Evolutionary conservation across 2,797 vertebrate genomes (phyloP), one percentile per base, ranked within the genome.

Genomic region (Sebastes melanostomus): DNA sequence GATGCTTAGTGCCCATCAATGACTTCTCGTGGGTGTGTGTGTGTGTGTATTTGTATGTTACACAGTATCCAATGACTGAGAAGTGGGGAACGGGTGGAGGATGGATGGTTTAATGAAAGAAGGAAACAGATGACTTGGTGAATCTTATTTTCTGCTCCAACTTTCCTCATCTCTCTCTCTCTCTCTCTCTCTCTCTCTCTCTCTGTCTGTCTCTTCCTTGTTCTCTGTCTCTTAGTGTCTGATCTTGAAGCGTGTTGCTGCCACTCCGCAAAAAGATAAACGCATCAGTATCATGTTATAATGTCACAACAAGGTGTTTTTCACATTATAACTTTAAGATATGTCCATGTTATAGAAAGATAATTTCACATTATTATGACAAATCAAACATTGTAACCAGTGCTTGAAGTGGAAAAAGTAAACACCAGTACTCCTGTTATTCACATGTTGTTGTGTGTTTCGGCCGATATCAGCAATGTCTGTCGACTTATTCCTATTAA

Each of bases 1-100:
- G 75, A 82, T 89, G 88, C 88, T 94, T 91, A 94, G 83, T 85
- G 78, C 81, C 87, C 83, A 87, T 93, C 88, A 91, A 79, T 89
- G 87, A 80, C 83, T 87, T 27, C 52, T 55, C 16, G 6, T 70
- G 63, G 52, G 58, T 82, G 69, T 30, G 66, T 84, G 63, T 71
- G 52, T 63, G 59, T 76, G 63, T 58, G 52, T 76, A 55, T 50
- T 18, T 59, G 67, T 29, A 29, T 67, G 54, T 81, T 67, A 27
- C 77, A 74, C 63, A 10, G 60, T 66, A 73, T 80, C 72, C 70
- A 82, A 20, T 84, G 84, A 88, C 67, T 61, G 38, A 75, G 34
- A 55, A 59, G 60, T 38, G 71, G 82, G 83, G 61, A 84, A 72
- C n/a, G 71, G 71, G 27, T 42, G 82, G 27, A 88, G 81, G 75